Base-by-base conservation (phyloP, 2,888 invertebrate genomes). In the Epinotia bilunana region DNA sequence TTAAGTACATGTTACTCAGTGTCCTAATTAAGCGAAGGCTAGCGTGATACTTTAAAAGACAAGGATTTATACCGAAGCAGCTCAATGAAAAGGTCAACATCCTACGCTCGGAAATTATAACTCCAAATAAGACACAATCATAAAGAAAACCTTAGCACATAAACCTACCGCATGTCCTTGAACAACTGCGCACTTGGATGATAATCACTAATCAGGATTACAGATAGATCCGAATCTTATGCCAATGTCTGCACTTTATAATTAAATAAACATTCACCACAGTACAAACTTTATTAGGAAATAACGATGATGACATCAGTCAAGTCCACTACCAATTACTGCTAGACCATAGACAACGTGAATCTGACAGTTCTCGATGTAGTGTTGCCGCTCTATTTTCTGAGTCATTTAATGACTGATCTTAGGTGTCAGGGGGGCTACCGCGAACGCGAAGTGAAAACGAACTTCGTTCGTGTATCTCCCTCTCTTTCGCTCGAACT, bases 61-160 rank as follows among this genome's bases (percentile, higher is more conserved):
- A 74, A 72, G 63, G 64, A 75, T 63, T 39, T 75, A 62, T 70
- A 43, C 28, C 55, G 65, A 73, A 72, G 75, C 62, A 72, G 72
- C 64, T 55, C 69, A 78, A 80, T 79, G 78, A 83, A 83, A 83
- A 87, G 84, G 83, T 86, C 84, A 85, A 87, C 90, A 89, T 87
- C 93, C 93, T 91, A 93, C 93, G 90, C 92, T 90, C 84, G 82
- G 87, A 87, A 84, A 75, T 75, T 73, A 62, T 75, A 72, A 71
- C 67, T 72, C 72, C 67, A 67, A 72, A 75, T 61, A 57, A 33
- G 75, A 75, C 67, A 57, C 55, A 72, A 72, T 62, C 62, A 75
- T 75, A 75, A 75, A 72, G 75, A 78, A 77, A 78, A 78, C 78
- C 78, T 79, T 80, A 78, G 78, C 72, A 79, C 78, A 80, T 79